Evolutionary conservation across 2,888 invertebrate species (phyloP), one percentile per base, ranked within the genome.

Genomic region (Drosophila mulleri): DNA sequence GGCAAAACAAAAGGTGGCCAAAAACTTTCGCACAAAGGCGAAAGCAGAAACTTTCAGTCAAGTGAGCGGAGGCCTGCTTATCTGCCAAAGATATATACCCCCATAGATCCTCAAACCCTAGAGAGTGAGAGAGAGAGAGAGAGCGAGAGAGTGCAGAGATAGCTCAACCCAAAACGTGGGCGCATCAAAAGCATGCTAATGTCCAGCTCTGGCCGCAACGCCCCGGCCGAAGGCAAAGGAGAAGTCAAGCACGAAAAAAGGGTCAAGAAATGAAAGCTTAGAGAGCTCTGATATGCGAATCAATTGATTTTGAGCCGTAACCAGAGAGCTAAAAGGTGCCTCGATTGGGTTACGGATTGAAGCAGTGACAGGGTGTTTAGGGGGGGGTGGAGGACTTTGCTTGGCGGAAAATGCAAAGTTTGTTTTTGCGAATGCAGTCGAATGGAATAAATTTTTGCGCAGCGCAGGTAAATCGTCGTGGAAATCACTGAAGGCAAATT

Each of bases 141-240:
- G 8, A 37, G 20, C 1, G 35, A 65, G 44, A 58, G 26, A 62
- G 23, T 18, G 29, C 2, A 8, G 23, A 35, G 2, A 20, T 11
- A 12, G n/a, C 41, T n/a, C 47, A 26, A 7, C 29, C 20, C 20
- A 42, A 12, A 39, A 62, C 44, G 52, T 68, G 68, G 67, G 70
- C 67, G 75, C 89, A 83, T 85, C 84, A 89, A 86, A 86, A 89
- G 90, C 88, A 89, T 86, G 86, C 86, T 86, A 86, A 86, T 86
- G 90, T 89, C 86, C 88, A 86, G 88, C 62, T 61, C 67, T 62
- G 69, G 64, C 74, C 79, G 56, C 72, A 77, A 64, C 67, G 74
- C 76, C 74, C 41, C 52, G 45, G 44, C 56, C 2, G 18, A 50
- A 12, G 48, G 29, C 48, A 11, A 12, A 16, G 23, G 35, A 14